Percentiles rank a stretch among this genome's conserved stretches.
phyloP scores from a whole-genome alignment of 2,797 vertebrate species.

The Aulostomus chinensis region DNA sequence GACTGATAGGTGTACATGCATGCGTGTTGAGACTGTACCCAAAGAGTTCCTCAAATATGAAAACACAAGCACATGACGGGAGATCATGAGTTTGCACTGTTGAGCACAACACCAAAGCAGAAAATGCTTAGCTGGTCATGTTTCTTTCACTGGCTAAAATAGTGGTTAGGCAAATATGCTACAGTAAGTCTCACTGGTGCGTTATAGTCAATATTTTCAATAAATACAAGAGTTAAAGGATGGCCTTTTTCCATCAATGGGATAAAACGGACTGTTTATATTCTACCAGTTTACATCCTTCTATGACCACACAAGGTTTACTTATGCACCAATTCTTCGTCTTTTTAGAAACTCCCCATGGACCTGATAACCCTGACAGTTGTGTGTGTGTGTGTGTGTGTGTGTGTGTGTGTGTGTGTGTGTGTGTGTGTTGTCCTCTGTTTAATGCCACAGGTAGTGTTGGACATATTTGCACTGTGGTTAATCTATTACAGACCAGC shows the following conservation, averaged over 20 bases:
- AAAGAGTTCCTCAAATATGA: conserved; percentile 60
- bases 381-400: conserved; percentile 17
- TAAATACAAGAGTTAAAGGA: no score
- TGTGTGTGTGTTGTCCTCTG: conserved; percentile 24
- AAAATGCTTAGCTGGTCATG: conserved; percentile 44
- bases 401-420: conserved; percentile 26
- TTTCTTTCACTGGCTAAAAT: no score
- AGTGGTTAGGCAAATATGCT: no score
- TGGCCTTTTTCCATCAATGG: no score
- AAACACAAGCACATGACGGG: conserved; percentile 39
- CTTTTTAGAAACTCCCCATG: conserved; percentile 12
- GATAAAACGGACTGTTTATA: no score
- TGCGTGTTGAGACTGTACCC: conserved; percentile 11
- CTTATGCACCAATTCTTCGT: conserved; percentile 25
- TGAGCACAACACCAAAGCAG: conserved; percentile 28
- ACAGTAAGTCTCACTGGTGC: background rate
- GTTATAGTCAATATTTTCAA: no score
- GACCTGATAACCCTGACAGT: conserved; percentile 60
- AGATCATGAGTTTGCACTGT: conserved; percentile 35
- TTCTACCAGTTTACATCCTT: background rate
- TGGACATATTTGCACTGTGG: conserved; percentile 74
- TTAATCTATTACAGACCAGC: conserved; percentile 76
- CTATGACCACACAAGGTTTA: conserved; percentile 11
- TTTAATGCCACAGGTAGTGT: conserved; percentile 69
- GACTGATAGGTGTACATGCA: conserved; percentile 14